Evolutionary conservation across 2,113 vertebrate genomes (phyloP).

Genomic region (Ceratotherium simum): DNA sequence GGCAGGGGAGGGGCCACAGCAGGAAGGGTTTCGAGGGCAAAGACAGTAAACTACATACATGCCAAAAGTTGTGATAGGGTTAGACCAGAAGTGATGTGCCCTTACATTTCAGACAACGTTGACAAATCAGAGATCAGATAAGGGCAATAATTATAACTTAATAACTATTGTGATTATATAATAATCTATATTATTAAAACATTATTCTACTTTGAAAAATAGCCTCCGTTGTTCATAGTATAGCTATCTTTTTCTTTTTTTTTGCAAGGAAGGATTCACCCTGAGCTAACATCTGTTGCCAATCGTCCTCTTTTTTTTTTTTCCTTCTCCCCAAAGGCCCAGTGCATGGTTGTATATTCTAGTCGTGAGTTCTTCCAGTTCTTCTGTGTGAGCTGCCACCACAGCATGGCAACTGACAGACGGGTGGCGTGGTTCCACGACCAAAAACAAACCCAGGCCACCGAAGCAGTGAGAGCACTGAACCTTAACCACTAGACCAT

Average conservation of each 20-base stretch:
- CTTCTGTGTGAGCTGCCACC: too few relatives aligned
- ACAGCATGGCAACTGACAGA: too few relatives aligned
- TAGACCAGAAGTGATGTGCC: background rate
- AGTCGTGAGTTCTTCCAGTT: too few relatives aligned
- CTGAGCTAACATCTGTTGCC: too few relatives aligned
- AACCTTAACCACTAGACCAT: too few relatives aligned
- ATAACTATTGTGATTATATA: background rate
- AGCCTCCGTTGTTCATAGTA: background rate
- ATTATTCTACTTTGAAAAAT: background rate
- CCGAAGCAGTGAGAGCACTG: too few relatives aligned
- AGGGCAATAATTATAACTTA: background rate
- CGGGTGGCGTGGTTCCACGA: too few relatives aligned
- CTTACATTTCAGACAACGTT: background rate
- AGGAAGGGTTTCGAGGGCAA: background rate
- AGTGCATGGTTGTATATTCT: too few relatives aligned
- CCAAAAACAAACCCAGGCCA: too few relatives aligned
- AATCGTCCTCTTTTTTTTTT: too few relatives aligned
- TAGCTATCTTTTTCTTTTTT: background rate
- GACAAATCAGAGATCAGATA: background rate
- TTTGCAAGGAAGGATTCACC: too few relatives aligned
- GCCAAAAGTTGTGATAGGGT: background rate
- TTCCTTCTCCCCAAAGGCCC: too few relatives aligned
- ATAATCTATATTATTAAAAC: background rate
- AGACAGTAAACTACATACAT: background rate
- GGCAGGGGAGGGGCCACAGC: background rate